Evolutionary conservation across 2,797 vertebrate species (phyloP).

Genomic region (Siniperca scherzeri): DNA sequence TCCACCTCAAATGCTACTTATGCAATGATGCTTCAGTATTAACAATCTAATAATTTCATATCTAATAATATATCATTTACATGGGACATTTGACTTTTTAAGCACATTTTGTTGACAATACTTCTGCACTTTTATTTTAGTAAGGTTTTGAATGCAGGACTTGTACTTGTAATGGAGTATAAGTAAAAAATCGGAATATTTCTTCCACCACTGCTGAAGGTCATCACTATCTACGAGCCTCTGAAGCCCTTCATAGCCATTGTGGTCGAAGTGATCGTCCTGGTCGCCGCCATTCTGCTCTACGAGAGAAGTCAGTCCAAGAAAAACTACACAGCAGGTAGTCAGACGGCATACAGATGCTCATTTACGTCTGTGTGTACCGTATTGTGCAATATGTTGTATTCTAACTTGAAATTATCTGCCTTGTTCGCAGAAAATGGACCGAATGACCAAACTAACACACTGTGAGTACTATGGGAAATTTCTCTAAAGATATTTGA

Average conservation of each 20-base stretch:
- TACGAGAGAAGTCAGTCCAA: conserved; percentile 85
- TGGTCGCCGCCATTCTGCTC: conserved; percentile 87
- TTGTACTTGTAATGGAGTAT: not conserved
- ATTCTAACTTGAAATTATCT: not conserved
- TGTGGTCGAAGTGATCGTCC: conserved; percentile 85
- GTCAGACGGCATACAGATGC: not conserved
- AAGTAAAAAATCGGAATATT: too few species aligned
- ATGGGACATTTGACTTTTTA: not conserved
- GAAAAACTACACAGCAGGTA: conserved; percentile 66
- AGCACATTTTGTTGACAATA: not conserved
- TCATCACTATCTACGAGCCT: conserved; percentile 88
- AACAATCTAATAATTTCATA: not conserved
- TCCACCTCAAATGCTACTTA: not conserved
- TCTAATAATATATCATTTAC: not conserved
- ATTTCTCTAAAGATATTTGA: not conserved
- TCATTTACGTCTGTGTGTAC: not conserved
- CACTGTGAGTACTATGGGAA: conserved; percentile 74
- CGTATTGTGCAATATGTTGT: not conserved
- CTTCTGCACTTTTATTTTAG: not conserved
- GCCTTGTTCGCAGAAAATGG: conserved; percentile 68
- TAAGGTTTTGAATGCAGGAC: not conserved
- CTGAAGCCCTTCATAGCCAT: conserved; percentile 92
- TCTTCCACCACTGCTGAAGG: conserved; percentile 49
- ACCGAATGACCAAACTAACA: conserved; percentile 59
- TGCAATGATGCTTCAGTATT: not conserved